Percentiles rank a stretch among this genome's conserved stretches.
Conservation (phyloP, 2,888 invertebrate species). For the Therioaphis trifolii region DNA sequence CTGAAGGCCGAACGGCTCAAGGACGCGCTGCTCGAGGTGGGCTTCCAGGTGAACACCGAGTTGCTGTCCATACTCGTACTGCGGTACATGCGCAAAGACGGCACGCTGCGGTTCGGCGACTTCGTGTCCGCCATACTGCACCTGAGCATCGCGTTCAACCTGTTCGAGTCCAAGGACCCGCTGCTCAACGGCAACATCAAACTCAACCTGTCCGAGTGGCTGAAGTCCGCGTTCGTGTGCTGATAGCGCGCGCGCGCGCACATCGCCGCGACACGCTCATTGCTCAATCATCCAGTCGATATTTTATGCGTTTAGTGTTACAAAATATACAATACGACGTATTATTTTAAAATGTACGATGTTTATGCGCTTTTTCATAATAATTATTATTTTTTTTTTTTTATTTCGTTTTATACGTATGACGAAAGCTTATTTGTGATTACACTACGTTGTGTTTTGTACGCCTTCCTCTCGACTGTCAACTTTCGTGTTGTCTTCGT, state of each 20-base stretch:
- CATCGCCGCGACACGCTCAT: too few species aligned
- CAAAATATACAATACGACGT: too few species aligned
- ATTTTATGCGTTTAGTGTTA: too few species aligned
- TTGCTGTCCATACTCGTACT: slow-evolving; percentile 85
- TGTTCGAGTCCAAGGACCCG: slow-evolving; percentile 83
- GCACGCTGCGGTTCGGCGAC: slow-evolving; percentile 89
- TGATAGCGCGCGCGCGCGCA: too few species aligned
- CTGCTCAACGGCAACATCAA: slow-evolving; percentile 84
- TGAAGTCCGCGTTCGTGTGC: slow-evolving; percentile 79
- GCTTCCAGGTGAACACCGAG: slow-evolving; percentile 87
- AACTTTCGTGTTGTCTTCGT: slow-evolving; percentile 26
- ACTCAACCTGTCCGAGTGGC: slow-evolving; percentile 84
- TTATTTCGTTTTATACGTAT: too few species aligned
- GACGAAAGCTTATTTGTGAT: slow-evolving; percentile 30
- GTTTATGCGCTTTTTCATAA: slow-evolving; percentile 12
- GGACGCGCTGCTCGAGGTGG: slow-evolving; percentile 85
- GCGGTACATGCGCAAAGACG: slow-evolving; percentile 92
- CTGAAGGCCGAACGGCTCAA: slow-evolving; percentile 85
- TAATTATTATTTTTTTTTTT: not conserved
- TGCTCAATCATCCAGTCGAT: too few species aligned
- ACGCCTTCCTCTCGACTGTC: slow-evolving; percentile 60
- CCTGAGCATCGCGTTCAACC: slow-evolving; percentile 88
- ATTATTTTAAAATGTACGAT: too few species aligned
- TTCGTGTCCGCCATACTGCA: slow-evolving; percentile 91
- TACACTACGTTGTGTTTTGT: slow-evolving; percentile 2